These are phyloP conservation scores for Lacerta viridis DNA, from an alignment of 2,797 vertebrate species.

Conservation along the genomic window DNA sequence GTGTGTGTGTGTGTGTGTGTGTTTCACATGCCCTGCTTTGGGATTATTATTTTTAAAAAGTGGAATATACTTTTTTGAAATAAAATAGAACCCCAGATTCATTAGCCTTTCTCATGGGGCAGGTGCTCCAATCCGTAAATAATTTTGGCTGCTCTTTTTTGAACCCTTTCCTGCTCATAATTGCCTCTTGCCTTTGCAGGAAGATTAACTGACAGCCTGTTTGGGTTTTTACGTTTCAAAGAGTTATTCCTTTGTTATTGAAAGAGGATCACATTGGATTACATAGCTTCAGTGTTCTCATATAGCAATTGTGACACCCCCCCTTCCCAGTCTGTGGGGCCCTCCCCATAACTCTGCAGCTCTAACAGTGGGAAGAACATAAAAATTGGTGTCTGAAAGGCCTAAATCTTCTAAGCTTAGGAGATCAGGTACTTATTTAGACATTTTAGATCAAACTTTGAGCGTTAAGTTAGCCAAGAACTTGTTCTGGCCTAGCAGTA, in stretches of 20 bases:
- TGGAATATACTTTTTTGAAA: neutral
- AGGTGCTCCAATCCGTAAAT: neutral
- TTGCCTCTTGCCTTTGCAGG: constrained; percentile 22
- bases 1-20: neutral
- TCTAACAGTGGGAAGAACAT: neutral
- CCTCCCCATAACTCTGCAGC: constrained; percentile 2
- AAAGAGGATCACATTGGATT: constrained; percentile 44
- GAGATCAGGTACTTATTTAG: neutral
- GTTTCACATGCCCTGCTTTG: neutral
- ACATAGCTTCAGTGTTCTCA: constrained; percentile 31
- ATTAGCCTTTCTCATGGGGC: neutral
- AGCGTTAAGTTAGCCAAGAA: constrained; percentile 28
- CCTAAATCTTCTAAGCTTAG: neutral
- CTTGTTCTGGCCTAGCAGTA: accelerated
- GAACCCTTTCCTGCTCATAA: neutral
- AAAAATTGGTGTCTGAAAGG: constrained; percentile 15
- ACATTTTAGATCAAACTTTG: neutral
- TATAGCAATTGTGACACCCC: constrained; percentile 8
- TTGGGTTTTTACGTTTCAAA: constrained; percentile 47
- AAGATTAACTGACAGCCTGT: neutral
- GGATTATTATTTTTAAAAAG: neutral
- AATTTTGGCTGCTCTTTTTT: neutral
- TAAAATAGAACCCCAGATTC: neutral
- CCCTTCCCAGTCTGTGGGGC: neutral
- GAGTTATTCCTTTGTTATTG: constrained; percentile 50